Evolutionary conservation across 2,888 invertebrate genomes (phyloP).

Genomic region (Drosophila neutralis): DNA sequence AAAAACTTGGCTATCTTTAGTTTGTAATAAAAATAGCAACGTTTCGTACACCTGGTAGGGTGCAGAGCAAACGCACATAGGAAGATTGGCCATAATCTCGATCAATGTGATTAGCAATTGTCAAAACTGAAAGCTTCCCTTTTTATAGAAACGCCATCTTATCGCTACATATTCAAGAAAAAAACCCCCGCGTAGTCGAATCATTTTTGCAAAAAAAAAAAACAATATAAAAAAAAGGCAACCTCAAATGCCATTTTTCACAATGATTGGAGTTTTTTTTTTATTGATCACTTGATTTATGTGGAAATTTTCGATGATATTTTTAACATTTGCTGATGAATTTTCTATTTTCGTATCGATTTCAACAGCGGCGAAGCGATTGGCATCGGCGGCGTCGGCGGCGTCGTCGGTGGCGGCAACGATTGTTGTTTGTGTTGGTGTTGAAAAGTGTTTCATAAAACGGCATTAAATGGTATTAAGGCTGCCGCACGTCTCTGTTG

Average conservation of each 20-base stretch:
- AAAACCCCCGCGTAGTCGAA: constrained; percentile 19
- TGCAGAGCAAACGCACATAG: background rate
- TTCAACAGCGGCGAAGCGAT: constrained; percentile 30
- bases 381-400: constrained; percentile 34
- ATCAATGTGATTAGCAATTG: constrained; percentile 21
- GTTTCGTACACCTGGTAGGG: background rate
- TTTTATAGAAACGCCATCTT: background rate
- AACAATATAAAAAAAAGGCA: background rate
- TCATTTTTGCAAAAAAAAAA: constrained; percentile 38
- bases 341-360: constrained; percentile 65
- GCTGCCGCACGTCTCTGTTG: constrained; percentile 52
- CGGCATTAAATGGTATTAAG: constrained; percentile 72
- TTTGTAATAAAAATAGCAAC: background rate
- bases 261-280: constrained; percentile 42
- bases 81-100: constrained; percentile 9
- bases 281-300: constrained; percentile 73
- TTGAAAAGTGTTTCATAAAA: constrained; percentile 54
- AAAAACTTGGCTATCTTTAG: background rate
- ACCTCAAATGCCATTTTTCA: constrained; percentile 40
- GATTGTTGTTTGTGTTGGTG: constrained; percentile 30
- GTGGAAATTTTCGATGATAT: constrained; percentile 62
- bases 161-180: background rate
- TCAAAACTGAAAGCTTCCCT: background rate
- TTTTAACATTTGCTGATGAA: constrained; percentile 70
- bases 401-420: constrained; percentile 9